These are phyloP conservation scores for Pelochelys cantorii DNA, from an alignment of 2,797 vertebrate genomes.

Conservation along the genomic window DNA sequence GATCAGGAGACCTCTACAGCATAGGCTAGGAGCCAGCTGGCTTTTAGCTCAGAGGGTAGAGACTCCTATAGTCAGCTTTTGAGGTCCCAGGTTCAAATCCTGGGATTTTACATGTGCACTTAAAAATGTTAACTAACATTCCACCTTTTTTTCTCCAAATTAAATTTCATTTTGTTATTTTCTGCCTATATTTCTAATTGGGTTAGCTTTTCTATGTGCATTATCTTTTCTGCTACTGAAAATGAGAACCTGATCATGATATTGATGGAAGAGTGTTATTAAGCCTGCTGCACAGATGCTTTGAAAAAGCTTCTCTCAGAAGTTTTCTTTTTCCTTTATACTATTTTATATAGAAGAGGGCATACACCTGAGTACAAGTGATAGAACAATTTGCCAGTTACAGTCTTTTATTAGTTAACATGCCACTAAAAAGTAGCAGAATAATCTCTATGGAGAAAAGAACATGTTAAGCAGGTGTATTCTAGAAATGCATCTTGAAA, in stretches of 20 bases:
- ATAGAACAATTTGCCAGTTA: neutral
- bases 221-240: neutral
- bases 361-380: rapidly evolving
- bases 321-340: neutral
- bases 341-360: neutral
- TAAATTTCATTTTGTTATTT: neutral
- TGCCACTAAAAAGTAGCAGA: neutral
- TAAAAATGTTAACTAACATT: neutral
- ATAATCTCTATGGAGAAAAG: neutral
- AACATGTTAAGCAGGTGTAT: neutral
- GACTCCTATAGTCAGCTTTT: too few species aligned
- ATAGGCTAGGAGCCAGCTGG: too few species aligned
- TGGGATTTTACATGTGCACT: too few species aligned
- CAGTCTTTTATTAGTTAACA: neutral
- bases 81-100: too few species aligned
- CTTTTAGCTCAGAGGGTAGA: too few species aligned
- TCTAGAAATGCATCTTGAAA: neutral
- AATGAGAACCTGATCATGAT: neutral
- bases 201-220: neutral
- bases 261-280: neutral
- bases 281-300: neutral
- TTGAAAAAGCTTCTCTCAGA: neutral
- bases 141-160: neutral
- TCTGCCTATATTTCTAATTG: neutral
- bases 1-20: too few species aligned